Percentiles rank a stretch among this genome's conserved stretches.
Evolutionary conservation across 2,888 invertebrate genomes (phyloP).

Genomic region (Agriopis leucophaearia): DNA sequence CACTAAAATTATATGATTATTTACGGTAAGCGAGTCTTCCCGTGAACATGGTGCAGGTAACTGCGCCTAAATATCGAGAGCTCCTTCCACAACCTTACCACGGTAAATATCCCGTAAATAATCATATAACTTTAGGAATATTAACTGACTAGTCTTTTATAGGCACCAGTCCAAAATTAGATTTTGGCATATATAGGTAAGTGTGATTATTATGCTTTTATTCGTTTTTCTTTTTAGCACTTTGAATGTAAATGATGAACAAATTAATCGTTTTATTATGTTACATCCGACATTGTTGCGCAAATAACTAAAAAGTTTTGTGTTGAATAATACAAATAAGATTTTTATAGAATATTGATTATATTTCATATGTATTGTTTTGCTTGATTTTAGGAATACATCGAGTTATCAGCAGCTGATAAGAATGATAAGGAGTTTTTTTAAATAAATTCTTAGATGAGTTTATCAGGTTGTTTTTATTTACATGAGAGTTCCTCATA

Average conservation of each 20-base stretch:
- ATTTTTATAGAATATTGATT: background rate
- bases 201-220: conserved; percentile 2
- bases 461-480: conserved; percentile 12
- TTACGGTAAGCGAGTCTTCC: no score
- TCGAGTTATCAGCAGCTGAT: conserved; percentile 23
- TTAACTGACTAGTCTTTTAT: no score
- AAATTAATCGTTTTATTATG: conserved; percentile 7
- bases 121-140: no score
- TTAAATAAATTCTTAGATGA: conserved; percentile 23
- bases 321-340: conserved; percentile 15
- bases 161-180: conserved; percentile 21
- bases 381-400: conserved; percentile 9
- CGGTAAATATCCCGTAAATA: no score
- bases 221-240: background rate
- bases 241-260: background rate
- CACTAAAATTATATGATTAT: no score
- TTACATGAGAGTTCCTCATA: background rate
- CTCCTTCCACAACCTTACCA: no score
- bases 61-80: no score
- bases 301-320: conserved; percentile 9
- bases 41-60: no score
- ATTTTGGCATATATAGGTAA: conserved; percentile 30
- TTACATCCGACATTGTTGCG: background rate
- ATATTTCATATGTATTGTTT: conserved; percentile 9
- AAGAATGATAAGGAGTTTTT: conserved; percentile 13